phyloP scores from a whole-genome alignment of 2,888 invertebrate species.

The Xanthorhoe designata region DNA sequence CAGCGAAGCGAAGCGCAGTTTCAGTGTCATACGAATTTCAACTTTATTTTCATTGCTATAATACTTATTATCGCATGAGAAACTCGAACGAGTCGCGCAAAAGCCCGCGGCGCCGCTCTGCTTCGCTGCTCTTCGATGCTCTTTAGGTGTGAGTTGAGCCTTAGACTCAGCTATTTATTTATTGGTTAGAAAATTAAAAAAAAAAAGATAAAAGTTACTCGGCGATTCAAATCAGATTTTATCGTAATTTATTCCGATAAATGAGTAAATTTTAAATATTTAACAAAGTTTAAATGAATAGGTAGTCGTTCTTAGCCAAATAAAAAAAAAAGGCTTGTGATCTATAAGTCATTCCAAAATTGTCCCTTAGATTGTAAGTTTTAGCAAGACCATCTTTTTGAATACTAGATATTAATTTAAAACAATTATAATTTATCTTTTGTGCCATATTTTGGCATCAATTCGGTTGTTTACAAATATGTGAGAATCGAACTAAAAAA shows the following conservation, averaged over 20 bases:
- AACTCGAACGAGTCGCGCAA: no score
- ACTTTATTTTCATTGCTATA: no score
- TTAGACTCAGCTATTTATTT: not conserved
- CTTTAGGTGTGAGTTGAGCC: no score
- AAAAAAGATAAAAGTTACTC: not conserved
- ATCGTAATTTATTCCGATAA: slow-evolving; percentile 32
- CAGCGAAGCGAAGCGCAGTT: no score
- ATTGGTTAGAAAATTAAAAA: no score
- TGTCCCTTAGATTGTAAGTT: slow-evolving; percentile 56
- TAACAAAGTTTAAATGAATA: not conserved
- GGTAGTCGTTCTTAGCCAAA: slow-evolving; percentile 18
- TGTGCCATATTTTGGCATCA: slow-evolving; percentile 41
- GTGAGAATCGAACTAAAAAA: slow-evolving; percentile 40
- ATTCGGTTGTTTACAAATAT: slow-evolving; percentile 31
- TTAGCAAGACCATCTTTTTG: slow-evolving; percentile 14
- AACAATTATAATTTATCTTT: not conserved
- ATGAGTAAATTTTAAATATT: slow-evolving; percentile 6
- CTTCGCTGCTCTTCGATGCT: no score
- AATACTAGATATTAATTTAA: slow-evolving; percentile 13
- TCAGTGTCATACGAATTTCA: no score
- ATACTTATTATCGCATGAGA: no score
- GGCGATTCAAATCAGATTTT: slow-evolving; percentile 14
- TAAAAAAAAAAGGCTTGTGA: slow-evolving; percentile 73
- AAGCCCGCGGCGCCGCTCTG: no score
- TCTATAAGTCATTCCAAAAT: slow-evolving; percentile 75